Base-by-base conservation (phyloP, 2,113 vertebrate species). In the Sebastes fasciatus region DNA sequence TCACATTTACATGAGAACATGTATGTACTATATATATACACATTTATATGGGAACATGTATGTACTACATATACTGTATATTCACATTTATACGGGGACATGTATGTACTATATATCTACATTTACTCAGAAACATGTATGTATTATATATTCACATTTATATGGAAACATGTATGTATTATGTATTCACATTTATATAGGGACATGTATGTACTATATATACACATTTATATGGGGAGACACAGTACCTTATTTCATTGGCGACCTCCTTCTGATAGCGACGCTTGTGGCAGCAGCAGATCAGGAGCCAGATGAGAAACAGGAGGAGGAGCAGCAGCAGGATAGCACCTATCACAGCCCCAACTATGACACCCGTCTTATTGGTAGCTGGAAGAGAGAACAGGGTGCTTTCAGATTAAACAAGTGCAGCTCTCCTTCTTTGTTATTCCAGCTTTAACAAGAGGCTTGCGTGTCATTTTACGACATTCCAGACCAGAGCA, bases 271-370 rank as follows among this genome's bases (percentile, higher is more conserved):
- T 95, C 82, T 95, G 78, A 21, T 95, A 96, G 43, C 88, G 74
- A 4, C 91, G 92, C 82, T 96, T 96, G 49, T 94, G 91, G 90
- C 96, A 96, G 87, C 96, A 96, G 93, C 96, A 96, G 90, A 95
- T 26, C 82, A 96, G 88, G 64, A 96, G 95, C 96, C 96, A 97
- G 91, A 97, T 94, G 88, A 96, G 95, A 16, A 97, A 42, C n/a
- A 96, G 78, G 64, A 98, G 94, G 55, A 97, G 94, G 19, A 95
- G 94, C 51, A 96, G 65, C 75, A 96, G 79, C 80, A 98, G 86
- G 75, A 97, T 45, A 2, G 95, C 93, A 17, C 96, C 96, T 52
- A 98, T 94, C 68, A 97, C 95, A 1, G 95, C 93, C 0, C 96
- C 96, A 0, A 89, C 90, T 26, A 98, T 97, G 78, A 97, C 81